These are phyloP conservation scores for Poeciliopsis prolifica DNA, from an alignment of 2,113 vertebrate genomes.

Conservation along the genomic window DNA sequence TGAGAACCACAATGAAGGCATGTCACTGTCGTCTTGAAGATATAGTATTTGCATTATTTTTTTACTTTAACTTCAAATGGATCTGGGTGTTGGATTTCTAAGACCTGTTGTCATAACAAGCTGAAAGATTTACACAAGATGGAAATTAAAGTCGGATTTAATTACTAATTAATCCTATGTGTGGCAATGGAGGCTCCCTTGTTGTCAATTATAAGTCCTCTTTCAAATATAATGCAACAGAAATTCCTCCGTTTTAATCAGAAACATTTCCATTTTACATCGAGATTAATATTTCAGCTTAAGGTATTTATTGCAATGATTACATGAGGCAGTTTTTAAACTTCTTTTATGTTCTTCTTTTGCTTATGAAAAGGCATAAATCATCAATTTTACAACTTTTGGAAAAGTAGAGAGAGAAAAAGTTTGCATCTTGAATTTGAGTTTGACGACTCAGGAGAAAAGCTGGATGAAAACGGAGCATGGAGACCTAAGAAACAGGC, in stretches of 20 bases:
- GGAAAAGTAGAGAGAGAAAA: not conserved
- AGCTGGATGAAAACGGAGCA: no score
- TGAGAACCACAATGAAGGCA: constrained; percentile 38
- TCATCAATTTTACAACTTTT: not conserved
- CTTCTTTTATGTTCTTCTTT: not conserved
- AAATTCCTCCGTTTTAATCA: not conserved
- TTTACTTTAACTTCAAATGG: constrained; percentile 16
- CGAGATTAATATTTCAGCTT: not conserved
- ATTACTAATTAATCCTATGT: constrained; percentile 13
- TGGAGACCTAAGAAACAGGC: not conserved
- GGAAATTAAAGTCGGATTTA: constrained; percentile 18
- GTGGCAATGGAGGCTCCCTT: not conserved
- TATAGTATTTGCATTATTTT: not conserved
- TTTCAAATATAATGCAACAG: not conserved
- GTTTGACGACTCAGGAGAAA: not conserved
- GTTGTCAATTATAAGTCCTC: not conserved
- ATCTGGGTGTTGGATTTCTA: constrained; percentile 13
- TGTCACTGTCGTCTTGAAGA: constrained; percentile 3
- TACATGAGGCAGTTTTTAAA: not conserved
- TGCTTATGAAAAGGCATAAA: not conserved
- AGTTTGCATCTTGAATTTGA: not conserved
- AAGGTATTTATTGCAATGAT: not conserved
- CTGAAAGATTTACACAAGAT: constrained; percentile 25
- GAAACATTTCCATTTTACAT: not conserved
- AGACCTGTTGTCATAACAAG: constrained; percentile 20